These are phyloP conservation scores for Coregonus suidteri DNA, from an alignment of 2,797 vertebrate species.

Conservation along the genomic window DNA sequence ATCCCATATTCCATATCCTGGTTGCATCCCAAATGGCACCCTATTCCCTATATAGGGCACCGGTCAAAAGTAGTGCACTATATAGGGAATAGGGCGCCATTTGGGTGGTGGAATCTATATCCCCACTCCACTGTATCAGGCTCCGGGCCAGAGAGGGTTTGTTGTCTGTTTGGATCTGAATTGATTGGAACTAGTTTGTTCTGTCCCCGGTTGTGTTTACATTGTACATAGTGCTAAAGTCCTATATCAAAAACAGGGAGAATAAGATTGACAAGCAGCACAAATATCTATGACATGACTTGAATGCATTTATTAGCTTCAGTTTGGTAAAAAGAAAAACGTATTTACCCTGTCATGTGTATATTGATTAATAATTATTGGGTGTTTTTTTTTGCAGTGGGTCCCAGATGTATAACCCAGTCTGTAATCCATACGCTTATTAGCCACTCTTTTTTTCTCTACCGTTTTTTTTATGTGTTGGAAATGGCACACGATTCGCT, in stretches of 20 bases:
- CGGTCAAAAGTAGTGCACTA: no score
- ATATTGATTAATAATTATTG: conserved; percentile 62
- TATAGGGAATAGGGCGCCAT: no score
- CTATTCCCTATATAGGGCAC: no score
- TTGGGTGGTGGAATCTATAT: not conserved
- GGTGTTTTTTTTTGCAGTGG: conserved; percentile 53
- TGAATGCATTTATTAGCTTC: conserved; percentile 69
- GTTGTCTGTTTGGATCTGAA: conserved; percentile 24
- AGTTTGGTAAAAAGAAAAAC: conserved; percentile 27
- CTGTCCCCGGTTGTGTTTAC: conserved; percentile 82
- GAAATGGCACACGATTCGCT: conserved; percentile 4
- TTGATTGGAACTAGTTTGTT: conserved; percentile 36
- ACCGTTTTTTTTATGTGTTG: conserved; percentile 68
- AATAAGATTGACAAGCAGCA: conserved; percentile 32
- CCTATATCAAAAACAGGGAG: conserved; percentile 72
- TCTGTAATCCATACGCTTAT: conserved; percentile 52
- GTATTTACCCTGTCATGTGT: conserved; percentile 72
- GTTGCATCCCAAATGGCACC: no score
- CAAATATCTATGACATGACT: conserved; percentile 4
- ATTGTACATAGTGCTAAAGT: conserved; percentile 83
- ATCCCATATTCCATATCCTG: not conserved
- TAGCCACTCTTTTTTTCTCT: conserved; percentile 51
- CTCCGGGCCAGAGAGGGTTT: no score
- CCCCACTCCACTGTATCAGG: not conserved
- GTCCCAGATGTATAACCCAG: conserved; percentile 61